Evolutionary conservation across 2,113 vertebrate species (phyloP), one percentile per base, ranked within the genome.

Genomic region (Chauna torquata): DNA sequence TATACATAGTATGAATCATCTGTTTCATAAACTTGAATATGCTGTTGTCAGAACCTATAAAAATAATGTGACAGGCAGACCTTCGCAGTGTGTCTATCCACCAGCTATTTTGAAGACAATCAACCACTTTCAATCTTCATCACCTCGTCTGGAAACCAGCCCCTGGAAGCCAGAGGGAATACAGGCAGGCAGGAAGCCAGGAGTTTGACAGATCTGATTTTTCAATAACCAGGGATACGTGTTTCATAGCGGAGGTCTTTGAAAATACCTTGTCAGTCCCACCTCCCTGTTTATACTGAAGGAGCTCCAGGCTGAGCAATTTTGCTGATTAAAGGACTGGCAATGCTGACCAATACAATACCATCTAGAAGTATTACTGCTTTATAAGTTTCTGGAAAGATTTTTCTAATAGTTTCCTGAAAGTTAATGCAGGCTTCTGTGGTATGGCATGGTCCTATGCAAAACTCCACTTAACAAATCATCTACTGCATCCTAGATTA

Each of bases 31-130:
- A 93, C 92, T 88, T 20, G 5, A 76, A 78, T 90, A 16, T 68
- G 69, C 65, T 96, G 64, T 90, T 96, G 82, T 94, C 90, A 97
- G 86, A 93, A 94, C 80, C 79, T 47, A 88, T 86, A 89, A 95
- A 96, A 90, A 91, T 80, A 94, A 92, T 82, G 69, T 90, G 88
- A 92, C 94, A 92, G 86, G 82, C 82, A 94, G 94, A 54, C 65
- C 90, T 83, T 79, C 79, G 61, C 74, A 92, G 30, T 36, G 12
- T 87, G 72, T 94, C 85, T 94, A 75, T 86, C 86, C 77, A 94
- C 57, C 57, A 91, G 65, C 61, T 86, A 76, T 57, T 79, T 77
- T 54, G 88, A 85, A 89, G 72, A 90, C 91, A 92, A 90, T 84
- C 92, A 84, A 82, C 65, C 83, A 52, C 16, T 1, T 81, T 84